Conservation (phyloP, 1,140 invertebrate species). For the Reticulitermes speratus region DNA sequence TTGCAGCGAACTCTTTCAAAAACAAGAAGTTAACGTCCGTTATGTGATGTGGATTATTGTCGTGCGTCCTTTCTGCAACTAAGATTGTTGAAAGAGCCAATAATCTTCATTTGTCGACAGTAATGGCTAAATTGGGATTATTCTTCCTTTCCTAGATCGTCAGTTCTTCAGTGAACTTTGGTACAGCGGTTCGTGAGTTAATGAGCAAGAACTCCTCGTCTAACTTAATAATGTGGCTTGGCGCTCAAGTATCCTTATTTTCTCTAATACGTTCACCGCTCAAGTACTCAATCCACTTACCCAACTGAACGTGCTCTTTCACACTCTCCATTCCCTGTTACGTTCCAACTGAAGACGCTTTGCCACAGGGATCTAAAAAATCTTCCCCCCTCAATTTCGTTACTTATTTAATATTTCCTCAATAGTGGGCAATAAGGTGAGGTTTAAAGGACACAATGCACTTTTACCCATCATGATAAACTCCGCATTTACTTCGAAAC, state of each 20-base stretch:
- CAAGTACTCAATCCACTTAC: conserved; percentile 6
- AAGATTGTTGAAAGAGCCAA: too few species aligned
- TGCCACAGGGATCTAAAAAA: not conserved
- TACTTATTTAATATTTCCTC: too few species aligned
- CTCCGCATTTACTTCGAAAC: too few species aligned
- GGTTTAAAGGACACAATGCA: too few species aligned
- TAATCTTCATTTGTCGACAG: too few species aligned
- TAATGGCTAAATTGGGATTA: not conserved
- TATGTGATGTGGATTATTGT: too few species aligned
- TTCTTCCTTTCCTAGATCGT: not conserved
- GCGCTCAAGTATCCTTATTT: not conserved
- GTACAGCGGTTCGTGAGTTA: not conserved
- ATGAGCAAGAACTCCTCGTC: not conserved
- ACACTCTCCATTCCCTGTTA: not conserved
- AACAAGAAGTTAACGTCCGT: too few species aligned
- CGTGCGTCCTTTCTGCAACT: too few species aligned
- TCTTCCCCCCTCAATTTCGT: too few species aligned
- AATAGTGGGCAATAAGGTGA: too few species aligned
- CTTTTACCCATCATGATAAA: too few species aligned
- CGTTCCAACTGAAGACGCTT: not conserved
- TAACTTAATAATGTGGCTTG: not conserved
- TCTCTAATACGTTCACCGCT: not conserved
- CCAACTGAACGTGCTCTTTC: not conserved
- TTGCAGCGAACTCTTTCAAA: too few species aligned
- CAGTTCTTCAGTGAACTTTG: not conserved